Evolutionary conservation across 2,113 vertebrate genomes (phyloP).

Genomic region (Eubucco bourcierii): DNA sequence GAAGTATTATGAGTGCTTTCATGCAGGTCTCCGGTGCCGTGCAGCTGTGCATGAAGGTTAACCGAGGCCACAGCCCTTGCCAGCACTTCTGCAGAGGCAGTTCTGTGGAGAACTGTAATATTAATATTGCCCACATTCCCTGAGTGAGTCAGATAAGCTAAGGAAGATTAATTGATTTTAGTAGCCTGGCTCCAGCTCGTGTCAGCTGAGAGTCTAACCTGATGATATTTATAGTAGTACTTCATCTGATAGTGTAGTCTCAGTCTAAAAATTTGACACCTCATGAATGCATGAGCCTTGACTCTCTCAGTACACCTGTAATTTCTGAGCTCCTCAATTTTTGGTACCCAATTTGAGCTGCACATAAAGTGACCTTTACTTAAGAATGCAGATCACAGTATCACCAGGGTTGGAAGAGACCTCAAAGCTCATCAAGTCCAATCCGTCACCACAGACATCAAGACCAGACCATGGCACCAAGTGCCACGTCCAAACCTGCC

Average conservation of each 20-base stretch:
- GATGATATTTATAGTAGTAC: not conserved
- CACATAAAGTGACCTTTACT: not conserved
- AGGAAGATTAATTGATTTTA: slow-evolving; percentile 2
- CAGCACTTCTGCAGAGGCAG: not conserved
- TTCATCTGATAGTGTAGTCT: not conserved
- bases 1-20: not conserved
- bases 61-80: accelerated
- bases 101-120: not conserved
- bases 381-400: not conserved
- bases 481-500: too few relatives aligned
- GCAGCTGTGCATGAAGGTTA: not conserved
- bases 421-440: too few relatives aligned
- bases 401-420: too few relatives aligned
- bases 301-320: not conserved
- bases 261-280: not conserved
- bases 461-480: too few relatives aligned
- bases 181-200: not conserved
- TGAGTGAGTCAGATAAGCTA: not conserved
- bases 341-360: not conserved
- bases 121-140: not conserved
- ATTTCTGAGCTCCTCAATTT: not conserved
- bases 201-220: not conserved
- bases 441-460: too few relatives aligned
- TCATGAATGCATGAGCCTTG: not conserved
- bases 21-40: accelerated